phyloP scores from a whole-genome alignment of 2,113 vertebrate species.

The Hoplias malabaricus region DNA sequence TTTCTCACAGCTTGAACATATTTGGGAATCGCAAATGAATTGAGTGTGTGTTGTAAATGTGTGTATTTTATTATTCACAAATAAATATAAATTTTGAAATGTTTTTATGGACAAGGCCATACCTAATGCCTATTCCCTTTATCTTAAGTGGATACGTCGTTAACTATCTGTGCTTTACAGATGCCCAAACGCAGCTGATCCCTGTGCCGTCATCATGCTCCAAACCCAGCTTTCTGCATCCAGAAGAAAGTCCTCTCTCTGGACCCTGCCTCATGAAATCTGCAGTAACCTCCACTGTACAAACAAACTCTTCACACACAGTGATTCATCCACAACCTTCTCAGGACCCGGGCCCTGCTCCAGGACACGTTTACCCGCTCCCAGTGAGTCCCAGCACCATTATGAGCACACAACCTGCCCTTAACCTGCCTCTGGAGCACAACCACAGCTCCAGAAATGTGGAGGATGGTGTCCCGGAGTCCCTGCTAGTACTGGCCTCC shows the following conservation, averaged over 20 bases:
- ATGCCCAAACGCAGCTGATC: conserved; percentile 36
- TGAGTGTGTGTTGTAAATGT: no score
- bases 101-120: no score
- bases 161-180: conserved; percentile 34
- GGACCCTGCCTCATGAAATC: background rate
- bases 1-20: no score
- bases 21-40: no score
- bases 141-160: no score
- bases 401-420: conserved; percentile 60
- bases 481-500: background rate
- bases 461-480: conserved; percentile 2
- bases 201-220: conserved; percentile 23
- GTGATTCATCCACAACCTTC: conserved; percentile 22
- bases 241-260: background rate
- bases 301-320: background rate
- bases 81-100: no score
- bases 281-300: background rate
- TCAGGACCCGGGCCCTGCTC: conserved; percentile 12
- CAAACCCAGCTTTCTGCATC: background rate
- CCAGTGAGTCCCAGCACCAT: conserved; percentile 40
- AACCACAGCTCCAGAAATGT: conserved; percentile 18
- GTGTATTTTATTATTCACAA: no score
- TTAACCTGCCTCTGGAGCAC: conserved; percentile 52
- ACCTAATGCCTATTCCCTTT: no score
- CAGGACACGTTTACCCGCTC: conserved; percentile 12